phyloP scores from a whole-genome alignment of 2,113 vertebrate genomes.

The Patagioenas fasciata region DNA sequence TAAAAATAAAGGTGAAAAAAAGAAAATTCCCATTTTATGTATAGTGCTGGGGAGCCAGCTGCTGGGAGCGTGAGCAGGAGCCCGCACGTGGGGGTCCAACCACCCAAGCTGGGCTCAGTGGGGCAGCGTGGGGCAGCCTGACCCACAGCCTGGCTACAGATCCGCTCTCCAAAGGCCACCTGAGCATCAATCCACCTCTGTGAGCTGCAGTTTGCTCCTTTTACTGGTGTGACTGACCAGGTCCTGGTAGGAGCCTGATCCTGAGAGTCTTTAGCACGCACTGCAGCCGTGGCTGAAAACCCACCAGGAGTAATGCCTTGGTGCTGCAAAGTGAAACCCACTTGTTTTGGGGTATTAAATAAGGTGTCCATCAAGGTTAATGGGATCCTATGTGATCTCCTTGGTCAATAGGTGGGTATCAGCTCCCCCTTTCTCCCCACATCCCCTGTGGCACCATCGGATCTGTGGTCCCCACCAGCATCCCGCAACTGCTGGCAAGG shows the following conservation, averaged over 20 bases:
- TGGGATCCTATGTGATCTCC: not conserved
- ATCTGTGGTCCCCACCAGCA: not conserved
- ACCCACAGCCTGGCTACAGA: not conserved
- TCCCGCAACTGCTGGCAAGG: not conserved
- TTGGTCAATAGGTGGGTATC: not conserved
- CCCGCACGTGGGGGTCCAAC: not conserved
- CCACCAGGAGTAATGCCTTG: not conserved
- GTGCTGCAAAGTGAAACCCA: not conserved
- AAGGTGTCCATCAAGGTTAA: not conserved
- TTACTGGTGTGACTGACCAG: not conserved
- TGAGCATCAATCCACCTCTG: not conserved
- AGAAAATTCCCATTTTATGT: not conserved
- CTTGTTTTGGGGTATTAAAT: not conserved
- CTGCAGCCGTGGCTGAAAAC: not conserved
- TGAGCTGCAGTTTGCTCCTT: not conserved
- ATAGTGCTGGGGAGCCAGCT: not conserved
- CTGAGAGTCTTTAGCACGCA: not conserved
- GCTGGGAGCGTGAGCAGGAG: accelerated
- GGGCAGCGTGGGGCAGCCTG: not conserved
- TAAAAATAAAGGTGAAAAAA: not conserved
- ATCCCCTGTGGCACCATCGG: accelerated
- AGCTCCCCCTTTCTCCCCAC: not conserved
- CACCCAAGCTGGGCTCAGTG: not conserved
- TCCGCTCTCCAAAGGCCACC: not conserved
- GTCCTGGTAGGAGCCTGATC: not conserved